Percentiles rank a stretch among this genome's conserved stretches.
These are phyloP conservation scores for Mesorhabditis belari DNA, from an alignment of 2,888 invertebrate species.

Conservation along the genomic window DNA sequence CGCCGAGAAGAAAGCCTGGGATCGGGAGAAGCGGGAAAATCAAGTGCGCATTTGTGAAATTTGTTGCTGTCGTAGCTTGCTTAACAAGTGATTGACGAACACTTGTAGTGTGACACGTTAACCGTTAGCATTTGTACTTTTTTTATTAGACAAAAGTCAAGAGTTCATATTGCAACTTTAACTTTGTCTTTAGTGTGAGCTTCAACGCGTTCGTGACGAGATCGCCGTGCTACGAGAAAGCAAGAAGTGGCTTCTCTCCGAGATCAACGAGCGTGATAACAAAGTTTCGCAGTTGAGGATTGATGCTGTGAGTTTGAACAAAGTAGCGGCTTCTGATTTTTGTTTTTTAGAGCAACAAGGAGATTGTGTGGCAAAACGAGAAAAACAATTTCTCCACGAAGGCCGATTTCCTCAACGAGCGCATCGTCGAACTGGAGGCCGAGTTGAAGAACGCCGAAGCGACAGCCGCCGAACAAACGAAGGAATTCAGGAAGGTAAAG, in stretches of 20 bases:
- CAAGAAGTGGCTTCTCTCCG: not conserved
- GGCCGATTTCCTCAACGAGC: not conserved
- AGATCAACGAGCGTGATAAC: not conserved
- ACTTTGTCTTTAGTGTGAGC: not conserved
- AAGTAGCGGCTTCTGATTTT: too few relatives aligned
- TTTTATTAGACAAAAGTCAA: too few relatives aligned
- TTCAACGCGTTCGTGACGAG: not conserved
- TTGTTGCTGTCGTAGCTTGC: too few relatives aligned
- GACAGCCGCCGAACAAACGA: not conserved
- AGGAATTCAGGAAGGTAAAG: not conserved
- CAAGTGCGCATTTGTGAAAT: not conserved
- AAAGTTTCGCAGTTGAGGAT: not conserved
- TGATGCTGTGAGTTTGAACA: not conserved
- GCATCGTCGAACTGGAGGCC: not conserved
- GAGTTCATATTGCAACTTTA: too few relatives aligned
- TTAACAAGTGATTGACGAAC: too few relatives aligned
- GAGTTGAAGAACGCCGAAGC: not conserved
- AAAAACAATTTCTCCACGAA: not conserved
- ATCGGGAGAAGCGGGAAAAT: not conserved
- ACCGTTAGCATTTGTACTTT: too few relatives aligned
- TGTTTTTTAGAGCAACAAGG: not conserved
- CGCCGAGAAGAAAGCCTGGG: not conserved
- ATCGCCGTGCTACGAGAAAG: not conserved
- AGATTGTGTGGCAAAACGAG: not conserved
- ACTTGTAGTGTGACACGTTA: too few relatives aligned